These are phyloP conservation scores for Phoenoteleia sp. DNA, from an alignment of 2,888 invertebrate genomes.

Conservation along the genomic window DNA sequence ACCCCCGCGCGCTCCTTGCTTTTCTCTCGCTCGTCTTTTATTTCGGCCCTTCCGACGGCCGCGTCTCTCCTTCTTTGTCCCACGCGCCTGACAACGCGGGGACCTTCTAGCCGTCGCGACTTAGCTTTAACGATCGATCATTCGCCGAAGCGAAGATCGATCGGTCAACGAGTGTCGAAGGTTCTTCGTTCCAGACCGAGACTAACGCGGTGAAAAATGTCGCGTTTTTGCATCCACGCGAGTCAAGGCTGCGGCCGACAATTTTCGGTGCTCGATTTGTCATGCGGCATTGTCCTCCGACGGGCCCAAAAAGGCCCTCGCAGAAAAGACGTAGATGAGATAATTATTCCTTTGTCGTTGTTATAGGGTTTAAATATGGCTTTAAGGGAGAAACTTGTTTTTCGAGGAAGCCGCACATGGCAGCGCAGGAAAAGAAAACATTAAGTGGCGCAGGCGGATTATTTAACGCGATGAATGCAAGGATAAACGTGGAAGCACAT, in stretches of 20 bases:
- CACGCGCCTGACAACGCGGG: conserved; percentile 18
- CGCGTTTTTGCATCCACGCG: conserved; percentile 56
- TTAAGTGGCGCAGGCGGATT: too few relatives aligned
- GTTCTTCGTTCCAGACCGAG: conserved; percentile 37
- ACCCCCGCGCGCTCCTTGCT: not conserved
- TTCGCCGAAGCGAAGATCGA: conserved; percentile 54
- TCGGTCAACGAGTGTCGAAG: conserved; percentile 51
- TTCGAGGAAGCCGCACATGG: too few relatives aligned
- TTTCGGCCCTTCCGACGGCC: conserved; percentile 10
- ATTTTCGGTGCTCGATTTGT: conserved; percentile 47
- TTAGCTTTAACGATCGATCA: conserved; percentile 55
- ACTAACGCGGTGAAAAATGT: conserved; percentile 52
- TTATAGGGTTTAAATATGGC: not conserved
- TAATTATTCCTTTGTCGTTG: conserved; percentile 49
- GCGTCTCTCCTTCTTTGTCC: conserved; percentile 33
- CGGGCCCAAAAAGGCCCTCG: too few relatives aligned
- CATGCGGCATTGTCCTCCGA: too few relatives aligned
- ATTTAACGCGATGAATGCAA: too few relatives aligned
- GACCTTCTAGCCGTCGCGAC: conserved; percentile 38
- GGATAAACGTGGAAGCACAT: too few relatives aligned
- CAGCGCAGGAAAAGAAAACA: too few relatives aligned
- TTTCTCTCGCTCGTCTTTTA: conserved; percentile 1
- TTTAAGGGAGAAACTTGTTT: conserved; percentile 16
- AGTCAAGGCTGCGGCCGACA: conserved; percentile 34
- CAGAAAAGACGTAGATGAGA: conserved; percentile 20